Conservation (phyloP, 37 sponge, comb jelly and placozoan species). For the Oscarella lobularis region DNA sequence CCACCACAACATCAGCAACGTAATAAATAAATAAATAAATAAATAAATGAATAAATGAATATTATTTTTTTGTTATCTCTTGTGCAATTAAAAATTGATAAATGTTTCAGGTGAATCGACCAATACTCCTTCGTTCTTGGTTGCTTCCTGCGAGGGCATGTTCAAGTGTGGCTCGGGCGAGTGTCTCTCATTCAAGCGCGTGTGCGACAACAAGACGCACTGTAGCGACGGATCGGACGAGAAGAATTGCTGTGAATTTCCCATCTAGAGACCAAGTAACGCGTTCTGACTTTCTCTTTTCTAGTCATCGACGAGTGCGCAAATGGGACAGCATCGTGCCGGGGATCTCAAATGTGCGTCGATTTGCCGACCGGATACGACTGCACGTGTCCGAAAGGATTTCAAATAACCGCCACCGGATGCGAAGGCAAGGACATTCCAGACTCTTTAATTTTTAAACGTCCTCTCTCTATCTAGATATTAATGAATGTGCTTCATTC, state of each 20-base stretch:
- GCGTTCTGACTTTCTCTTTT: too few species aligned
- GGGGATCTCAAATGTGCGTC: background rate
- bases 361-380: background rate
- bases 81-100: background rate
- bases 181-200: background rate
- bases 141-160: constrained; percentile 1
- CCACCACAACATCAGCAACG: too few species aligned
- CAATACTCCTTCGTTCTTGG: too few species aligned
- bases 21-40: too few species aligned
- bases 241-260: background rate
- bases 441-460: too few species aligned
- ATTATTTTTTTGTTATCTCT: too few species aligned
- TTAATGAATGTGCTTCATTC: background rate
- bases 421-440: background rate
- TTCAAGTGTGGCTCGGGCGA: background rate
- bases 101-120: too few species aligned
- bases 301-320: background rate
- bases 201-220: background rate
- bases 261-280: too few species aligned
- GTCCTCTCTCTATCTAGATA: background rate
- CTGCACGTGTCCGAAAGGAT: background rate
- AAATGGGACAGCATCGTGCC: background rate
- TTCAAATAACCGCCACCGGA: background rate
- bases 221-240: constrained; percentile 1
- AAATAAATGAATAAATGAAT: too few species aligned